These are phyloP conservation scores for Hycleus phaleratus DNA, from an alignment of 1,140 invertebrate species.

Conservation along the genomic window DNA sequence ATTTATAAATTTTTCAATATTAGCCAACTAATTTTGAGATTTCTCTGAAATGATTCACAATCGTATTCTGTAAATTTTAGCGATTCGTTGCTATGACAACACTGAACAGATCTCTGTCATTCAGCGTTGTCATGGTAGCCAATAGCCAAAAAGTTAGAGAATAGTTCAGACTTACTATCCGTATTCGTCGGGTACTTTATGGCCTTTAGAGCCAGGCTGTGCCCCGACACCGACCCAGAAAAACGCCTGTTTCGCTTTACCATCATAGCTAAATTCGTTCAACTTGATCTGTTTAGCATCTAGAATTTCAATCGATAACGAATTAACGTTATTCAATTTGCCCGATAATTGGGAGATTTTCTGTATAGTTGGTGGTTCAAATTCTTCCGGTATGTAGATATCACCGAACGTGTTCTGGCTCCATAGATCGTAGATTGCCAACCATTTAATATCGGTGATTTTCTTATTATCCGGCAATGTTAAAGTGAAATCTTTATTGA, in stretches of 20 bases:
- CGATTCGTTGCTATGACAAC: too few relatives aligned
- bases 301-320: conserved; percentile 65
- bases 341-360: conserved; percentile 62
- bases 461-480: conserved; percentile 79
- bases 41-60: too few relatives aligned
- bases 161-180: conserved; percentile 72
- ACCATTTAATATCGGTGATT: conserved; percentile 83
- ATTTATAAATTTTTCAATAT: too few relatives aligned
- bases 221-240: conserved; percentile 85
- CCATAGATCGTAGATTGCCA: conserved; percentile 80
- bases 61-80: too few relatives aligned
- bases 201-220: conserved; percentile 67
- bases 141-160: too few relatives aligned
- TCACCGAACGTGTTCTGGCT: conserved; percentile 84
- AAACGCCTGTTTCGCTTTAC: conserved; percentile 65
- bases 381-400: conserved; percentile 84
- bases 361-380: conserved; percentile 75
- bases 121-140: too few relatives aligned
- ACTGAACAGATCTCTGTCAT: too few relatives aligned
- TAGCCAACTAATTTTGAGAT: too few relatives aligned
- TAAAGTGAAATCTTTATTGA: conserved; percentile 79
- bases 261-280: conserved; percentile 70
- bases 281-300: conserved; percentile 77
- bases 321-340: conserved; percentile 59
- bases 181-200: conserved; percentile 80